A percentile compares a stretch with the other conserved stretches of the same genome.
Conservation (phyloP, 2,113 vertebrate species). For the Scophthalmus maximus region DNA sequence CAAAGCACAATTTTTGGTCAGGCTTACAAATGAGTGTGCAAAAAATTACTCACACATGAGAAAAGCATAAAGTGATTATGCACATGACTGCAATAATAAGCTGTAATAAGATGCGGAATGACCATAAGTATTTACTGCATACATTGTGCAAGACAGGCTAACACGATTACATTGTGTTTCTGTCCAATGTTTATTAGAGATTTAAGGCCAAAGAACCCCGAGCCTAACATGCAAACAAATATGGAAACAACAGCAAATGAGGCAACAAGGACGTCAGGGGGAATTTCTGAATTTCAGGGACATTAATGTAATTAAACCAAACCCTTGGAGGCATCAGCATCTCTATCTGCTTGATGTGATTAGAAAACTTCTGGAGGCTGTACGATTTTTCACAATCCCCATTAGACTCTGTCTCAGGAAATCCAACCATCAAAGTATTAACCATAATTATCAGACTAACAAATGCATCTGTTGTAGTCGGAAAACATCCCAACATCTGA, state of each 20-base stretch:
- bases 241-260: constrained; percentile 64
- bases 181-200: constrained; percentile 59
- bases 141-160: constrained; percentile 48
- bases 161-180: constrained; percentile 49
- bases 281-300: constrained; percentile 63
- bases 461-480: constrained; percentile 25
- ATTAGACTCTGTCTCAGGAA: constrained; percentile 28
- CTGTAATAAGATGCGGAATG: constrained; percentile 70
- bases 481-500: not conserved
- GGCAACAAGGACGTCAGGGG: constrained; percentile 62
- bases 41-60: constrained; percentile 71
- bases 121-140: constrained; percentile 59
- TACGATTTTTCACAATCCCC: constrained; percentile 43
- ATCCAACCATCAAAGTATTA: constrained; percentile 30
- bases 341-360: constrained; percentile 60
- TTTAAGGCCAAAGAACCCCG: constrained; percentile 50
- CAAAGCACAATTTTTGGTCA: constrained; percentile 36
- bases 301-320: constrained; percentile 75
- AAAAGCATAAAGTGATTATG: constrained; percentile 68
- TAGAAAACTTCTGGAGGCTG: constrained; percentile 57
- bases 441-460: constrained; percentile 15
- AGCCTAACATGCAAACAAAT: constrained; percentile 58
- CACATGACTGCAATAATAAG: constrained; percentile 76
- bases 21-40: constrained; percentile 60
- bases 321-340: constrained; percentile 56